These are phyloP conservation scores for Ramphastos sulfuratus DNA, from an alignment of 2,113 vertebrate species.

Conservation along the genomic window DNA sequence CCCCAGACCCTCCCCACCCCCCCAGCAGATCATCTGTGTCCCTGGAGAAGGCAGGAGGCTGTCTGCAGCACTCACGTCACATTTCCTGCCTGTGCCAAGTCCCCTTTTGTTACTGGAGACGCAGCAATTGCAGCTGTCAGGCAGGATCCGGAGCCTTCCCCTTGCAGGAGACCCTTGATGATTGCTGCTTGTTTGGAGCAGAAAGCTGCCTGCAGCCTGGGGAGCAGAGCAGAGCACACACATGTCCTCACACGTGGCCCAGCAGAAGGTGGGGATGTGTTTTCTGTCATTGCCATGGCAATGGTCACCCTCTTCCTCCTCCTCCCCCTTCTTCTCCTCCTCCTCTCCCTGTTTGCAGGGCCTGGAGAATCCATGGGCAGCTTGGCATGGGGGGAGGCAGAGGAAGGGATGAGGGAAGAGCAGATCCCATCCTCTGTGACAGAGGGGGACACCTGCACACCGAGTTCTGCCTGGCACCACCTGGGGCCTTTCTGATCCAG, in stretches of 20 bases:
- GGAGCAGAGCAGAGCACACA: neutral
- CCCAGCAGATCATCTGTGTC: neutral
- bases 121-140: neutral
- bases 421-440: neutral
- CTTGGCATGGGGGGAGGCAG: neutral
- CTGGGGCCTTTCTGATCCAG: neutral
- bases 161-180: neutral
- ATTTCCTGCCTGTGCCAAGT: neutral
- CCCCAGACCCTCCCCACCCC: no score
- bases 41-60: neutral
- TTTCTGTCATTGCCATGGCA: slow-evolving; percentile 30
- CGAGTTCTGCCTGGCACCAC: neutral
- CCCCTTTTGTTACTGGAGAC: neutral
- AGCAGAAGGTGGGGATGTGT: slow-evolving; percentile 21
- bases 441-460: neutral
- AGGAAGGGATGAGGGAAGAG: neutral
- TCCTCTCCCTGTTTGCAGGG: neutral
- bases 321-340: neutral
- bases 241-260: slow-evolving; percentile 27
- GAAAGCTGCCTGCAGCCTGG: neutral
- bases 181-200: neutral
- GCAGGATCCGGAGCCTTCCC: neutral
- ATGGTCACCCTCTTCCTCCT: neutral
- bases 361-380: neutral
- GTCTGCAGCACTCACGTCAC: neutral